phyloP scores from a whole-genome alignment of 2,113 vertebrate species.

The Gambusia affinis region DNA sequence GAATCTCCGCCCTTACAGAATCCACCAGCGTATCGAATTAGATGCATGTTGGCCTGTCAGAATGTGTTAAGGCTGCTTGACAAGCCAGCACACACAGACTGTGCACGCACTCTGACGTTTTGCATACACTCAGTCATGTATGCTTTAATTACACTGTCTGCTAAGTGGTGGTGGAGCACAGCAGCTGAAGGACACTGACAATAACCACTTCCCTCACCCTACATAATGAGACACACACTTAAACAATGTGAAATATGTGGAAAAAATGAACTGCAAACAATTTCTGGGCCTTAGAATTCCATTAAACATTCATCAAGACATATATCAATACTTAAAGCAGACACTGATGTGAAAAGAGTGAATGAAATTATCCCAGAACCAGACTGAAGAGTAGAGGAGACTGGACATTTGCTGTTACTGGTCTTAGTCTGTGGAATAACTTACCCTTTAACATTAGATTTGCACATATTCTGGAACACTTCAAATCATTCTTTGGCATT shows the following conservation, averaged over 20 bases:
- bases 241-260: neutral
- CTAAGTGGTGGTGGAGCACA: neutral
- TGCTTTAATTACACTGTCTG: slow-evolving; percentile 53
- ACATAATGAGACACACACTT: neutral
- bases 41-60: slow-evolving; percentile 54
- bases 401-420: too few species aligned
- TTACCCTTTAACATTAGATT: too few species aligned
- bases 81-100: slow-evolving; percentile 41
- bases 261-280: neutral
- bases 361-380: too few species aligned
- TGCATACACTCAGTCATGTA: slow-evolving; percentile 50
- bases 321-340: neutral
- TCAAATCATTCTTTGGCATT: too few species aligned
- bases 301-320: neutral
- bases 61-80: slow-evolving; percentile 26
- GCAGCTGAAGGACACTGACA: slow-evolving; percentile 31
- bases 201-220: slow-evolving; percentile 4
- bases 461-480: too few species aligned
- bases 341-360: neutral
- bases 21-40: slow-evolving; percentile 21
- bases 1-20: neutral
- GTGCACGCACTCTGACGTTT: slow-evolving; percentile 23
- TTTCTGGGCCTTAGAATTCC: neutral
- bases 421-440: too few species aligned
- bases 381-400: too few species aligned